phyloP scores from a whole-genome alignment of 2,888 invertebrate species.

The Hedychridium roseum region DNA sequence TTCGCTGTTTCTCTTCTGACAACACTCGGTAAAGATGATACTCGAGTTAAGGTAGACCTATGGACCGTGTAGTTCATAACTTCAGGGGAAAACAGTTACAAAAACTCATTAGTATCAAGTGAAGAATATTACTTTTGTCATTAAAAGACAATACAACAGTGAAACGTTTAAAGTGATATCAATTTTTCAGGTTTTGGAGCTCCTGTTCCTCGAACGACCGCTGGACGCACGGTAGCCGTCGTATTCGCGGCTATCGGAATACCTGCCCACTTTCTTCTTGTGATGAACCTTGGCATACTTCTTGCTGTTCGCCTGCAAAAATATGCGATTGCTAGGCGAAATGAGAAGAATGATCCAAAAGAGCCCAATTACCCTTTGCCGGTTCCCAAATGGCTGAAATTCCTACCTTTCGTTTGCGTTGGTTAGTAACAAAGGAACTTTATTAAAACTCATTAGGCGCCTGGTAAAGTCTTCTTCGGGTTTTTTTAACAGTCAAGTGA shows the following conservation, averaged over 20 bases:
- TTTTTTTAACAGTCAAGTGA: too few relatives aligned
- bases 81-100: too few relatives aligned
- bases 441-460: too few relatives aligned
- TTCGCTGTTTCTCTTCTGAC: conserved; percentile 76
- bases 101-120: too few relatives aligned
- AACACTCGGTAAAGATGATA: conserved; percentile 68
- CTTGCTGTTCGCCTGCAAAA: conserved; percentile 65
- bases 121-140: too few relatives aligned
- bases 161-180: too few relatives aligned
- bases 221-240: conserved; percentile 71
- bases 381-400: conserved; percentile 54
- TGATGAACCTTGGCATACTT: conserved; percentile 67
- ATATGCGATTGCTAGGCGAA: conserved; percentile 54
- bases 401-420: conserved; percentile 49
- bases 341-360: not conserved
- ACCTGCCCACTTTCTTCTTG: conserved; percentile 72
- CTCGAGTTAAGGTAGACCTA: not conserved
- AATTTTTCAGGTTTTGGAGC: conserved; percentile 73
- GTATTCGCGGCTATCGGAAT: conserved; percentile 74
- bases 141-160: too few relatives aligned
- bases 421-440: conserved; percentile 36
- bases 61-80: too few relatives aligned
- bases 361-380: conserved; percentile 30
- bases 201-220: conserved; percentile 73
- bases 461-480: too few relatives aligned